Base-by-base conservation (phyloP, 2,888 invertebrate species). In the Caradrina kadenii region DNA sequence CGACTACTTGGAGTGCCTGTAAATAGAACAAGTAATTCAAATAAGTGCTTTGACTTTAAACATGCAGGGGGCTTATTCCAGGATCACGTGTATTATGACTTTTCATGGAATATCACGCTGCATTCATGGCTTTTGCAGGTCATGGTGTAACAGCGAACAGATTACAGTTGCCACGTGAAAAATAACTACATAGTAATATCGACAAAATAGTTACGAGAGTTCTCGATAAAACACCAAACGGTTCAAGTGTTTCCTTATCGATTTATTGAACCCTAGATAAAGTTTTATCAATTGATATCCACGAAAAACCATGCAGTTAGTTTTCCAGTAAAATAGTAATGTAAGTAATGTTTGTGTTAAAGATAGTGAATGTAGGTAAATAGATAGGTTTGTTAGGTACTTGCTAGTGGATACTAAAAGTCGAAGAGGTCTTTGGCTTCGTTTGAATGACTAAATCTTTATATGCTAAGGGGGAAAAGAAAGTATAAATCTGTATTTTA, bases 211-310 rank as follows among this genome's bases (percentile, higher is more conserved):
- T 53, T 64, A 63, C 22, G 49, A 63, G 31, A 55, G 11, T 10
- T 11, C 45, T 49, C 68, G 76, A 76, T 76, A 81, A 75, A 64
- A 67, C 67, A 72, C 54, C 58, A 52, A 39, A 52, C 65, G 68
- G 62, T 81, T 89, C 88, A 89, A 90, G 89, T 89, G 87, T 70
- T 70, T 66, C 63, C 75, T 85, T 89, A 90, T 90, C 90, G 82
- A 84, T 87, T 80, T 80, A 85, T 83, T 81, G 84, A 85, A 86
- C 86, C 84, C 84, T 80, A 78, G 83, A 82, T 84, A 80, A 73
- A 54, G 64, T 45, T 45, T 76, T 79, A 82, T 82, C 76, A 70
- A 69, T 61, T 63, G 71, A 80, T 79, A 76, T 61, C 70, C 21
- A 67, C 63, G 69, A 68, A 76, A 73, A 77, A 62, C 69, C 67